These are phyloP conservation scores for Rhamnusium bicolor DNA, from an alignment of 2,888 invertebrate genomes.

Conservation along the genomic window DNA sequence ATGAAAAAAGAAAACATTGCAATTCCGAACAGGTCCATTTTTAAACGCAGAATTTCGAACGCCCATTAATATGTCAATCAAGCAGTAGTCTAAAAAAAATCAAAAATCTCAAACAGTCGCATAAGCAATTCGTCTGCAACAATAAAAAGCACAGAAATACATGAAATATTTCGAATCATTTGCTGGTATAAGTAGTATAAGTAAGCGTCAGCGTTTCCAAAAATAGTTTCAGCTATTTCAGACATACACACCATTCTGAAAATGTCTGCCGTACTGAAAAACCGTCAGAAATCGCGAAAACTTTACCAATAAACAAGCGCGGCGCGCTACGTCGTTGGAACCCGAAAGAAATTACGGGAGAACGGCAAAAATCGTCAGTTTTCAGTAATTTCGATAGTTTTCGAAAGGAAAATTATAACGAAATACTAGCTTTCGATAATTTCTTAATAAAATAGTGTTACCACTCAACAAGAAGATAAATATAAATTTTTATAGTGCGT, in stretches of 20 bases:
- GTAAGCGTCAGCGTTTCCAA: conserved; percentile 49
- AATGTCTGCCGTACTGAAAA: conserved; percentile 55
- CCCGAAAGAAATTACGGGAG: neutral
- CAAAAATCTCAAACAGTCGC: neutral
- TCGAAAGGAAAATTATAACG: neutral
- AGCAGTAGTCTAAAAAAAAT: neutral
- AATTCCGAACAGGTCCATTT: neutral
- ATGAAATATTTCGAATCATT: conserved; percentile 53
- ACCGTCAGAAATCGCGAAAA: conserved; percentile 52
- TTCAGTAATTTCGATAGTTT: conserved; percentile 3
- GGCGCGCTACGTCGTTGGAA: neutral
- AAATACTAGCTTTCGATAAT: neutral
- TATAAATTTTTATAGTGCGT: conserved; percentile 12
- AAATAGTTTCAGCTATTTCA: conserved; percentile 61
- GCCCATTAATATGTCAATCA: neutral
- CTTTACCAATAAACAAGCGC: conserved; percentile 18
- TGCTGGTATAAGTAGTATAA: conserved; percentile 41
- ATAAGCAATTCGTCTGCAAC: conserved; percentile 12
- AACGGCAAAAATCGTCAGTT: conserved; percentile 4
- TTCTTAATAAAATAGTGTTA: neutral
- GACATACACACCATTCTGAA: conserved; percentile 57
- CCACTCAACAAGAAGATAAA: neutral
- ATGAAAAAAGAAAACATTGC: neutral
- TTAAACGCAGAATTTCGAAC: neutral
- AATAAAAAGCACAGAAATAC: conserved; percentile 33